These are phyloP conservation scores for Globicephala melas DNA, from an alignment of 2,113 vertebrate species.

Conservation along the genomic window DNA sequence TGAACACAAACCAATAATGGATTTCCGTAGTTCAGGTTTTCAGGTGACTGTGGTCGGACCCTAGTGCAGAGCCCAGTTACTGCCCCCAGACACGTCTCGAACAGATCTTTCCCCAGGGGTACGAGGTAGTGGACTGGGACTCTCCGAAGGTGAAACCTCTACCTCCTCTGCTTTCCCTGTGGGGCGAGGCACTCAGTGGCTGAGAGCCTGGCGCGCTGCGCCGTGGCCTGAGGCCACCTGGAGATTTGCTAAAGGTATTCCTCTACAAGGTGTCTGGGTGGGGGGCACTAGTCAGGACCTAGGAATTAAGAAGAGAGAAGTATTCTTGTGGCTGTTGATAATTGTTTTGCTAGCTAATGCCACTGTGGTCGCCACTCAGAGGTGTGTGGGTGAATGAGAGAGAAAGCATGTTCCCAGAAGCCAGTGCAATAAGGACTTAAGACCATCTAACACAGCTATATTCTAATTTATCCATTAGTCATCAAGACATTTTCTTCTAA, in stretches of 20 bases:
- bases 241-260: not conserved
- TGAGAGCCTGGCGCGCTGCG: not conserved
- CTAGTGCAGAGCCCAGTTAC: not conserved
- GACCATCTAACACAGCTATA: constrained; percentile 51
- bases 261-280: not conserved
- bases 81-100: not conserved
- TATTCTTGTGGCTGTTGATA: not conserved
- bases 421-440: constrained; percentile 52
- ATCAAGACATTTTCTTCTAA: constrained; percentile 52
- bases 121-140: not conserved
- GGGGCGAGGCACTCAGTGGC: not conserved
- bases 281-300: not conserved
- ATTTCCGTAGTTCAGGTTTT: not conserved
- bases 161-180: not conserved
- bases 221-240: constrained; percentile 22
- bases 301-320: constrained; percentile 14
- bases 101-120: not conserved
- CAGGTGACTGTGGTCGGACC: not conserved
- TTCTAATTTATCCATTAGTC: constrained; percentile 56
- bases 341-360: constrained; percentile 60
- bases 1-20: not conserved
- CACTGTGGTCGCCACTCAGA: constrained; percentile 34
- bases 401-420: constrained; percentile 70
- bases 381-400: constrained; percentile 10
- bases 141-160: not conserved